Evolutionary conservation across 30 jellyfish, hydroid and myxozoan species (phyloP).

Genomic region (Aurelia aurita): DNA sequence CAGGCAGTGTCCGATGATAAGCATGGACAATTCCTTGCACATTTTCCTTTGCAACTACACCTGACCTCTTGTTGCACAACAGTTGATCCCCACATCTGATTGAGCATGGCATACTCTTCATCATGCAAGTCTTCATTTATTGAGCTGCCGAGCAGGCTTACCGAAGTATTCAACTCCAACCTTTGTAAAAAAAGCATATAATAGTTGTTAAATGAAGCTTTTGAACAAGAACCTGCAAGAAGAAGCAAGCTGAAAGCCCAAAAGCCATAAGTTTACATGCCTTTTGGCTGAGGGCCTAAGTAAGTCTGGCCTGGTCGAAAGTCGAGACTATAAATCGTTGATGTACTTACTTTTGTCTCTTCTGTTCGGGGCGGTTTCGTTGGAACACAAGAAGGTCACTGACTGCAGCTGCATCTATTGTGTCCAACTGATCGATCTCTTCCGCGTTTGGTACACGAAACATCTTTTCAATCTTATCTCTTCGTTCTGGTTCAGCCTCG

Average conservation of each 20-base stretch:
- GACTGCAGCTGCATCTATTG: constrained; percentile 12
- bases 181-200: neutral
- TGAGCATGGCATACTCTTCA: constrained; percentile 7
- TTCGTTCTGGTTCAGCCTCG: too few relatives aligned
- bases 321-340: neutral
- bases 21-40: constrained; percentile 22
- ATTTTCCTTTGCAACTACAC: constrained; percentile 9
- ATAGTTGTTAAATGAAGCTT: neutral
- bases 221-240: neutral
- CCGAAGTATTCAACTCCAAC: neutral
- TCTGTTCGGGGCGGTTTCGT: constrained; percentile 1
- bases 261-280: neutral
- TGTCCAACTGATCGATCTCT: constrained; percentile 18
- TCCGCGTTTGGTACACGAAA: neutral
- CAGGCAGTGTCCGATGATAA: constrained; percentile 29
- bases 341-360: constrained; percentile 9
- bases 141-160: neutral
- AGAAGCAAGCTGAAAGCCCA: neutral
- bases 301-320: too few relatives aligned
- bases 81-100: constrained; percentile 28
- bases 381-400: neutral
- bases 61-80: neutral
- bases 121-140: neutral
- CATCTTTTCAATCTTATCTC: neutral
- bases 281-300: neutral